Evolutionary conservation across 2,888 invertebrate species (phyloP), one percentile per base, ranked within the genome.

Genomic region (Ctena decussata): DNA sequence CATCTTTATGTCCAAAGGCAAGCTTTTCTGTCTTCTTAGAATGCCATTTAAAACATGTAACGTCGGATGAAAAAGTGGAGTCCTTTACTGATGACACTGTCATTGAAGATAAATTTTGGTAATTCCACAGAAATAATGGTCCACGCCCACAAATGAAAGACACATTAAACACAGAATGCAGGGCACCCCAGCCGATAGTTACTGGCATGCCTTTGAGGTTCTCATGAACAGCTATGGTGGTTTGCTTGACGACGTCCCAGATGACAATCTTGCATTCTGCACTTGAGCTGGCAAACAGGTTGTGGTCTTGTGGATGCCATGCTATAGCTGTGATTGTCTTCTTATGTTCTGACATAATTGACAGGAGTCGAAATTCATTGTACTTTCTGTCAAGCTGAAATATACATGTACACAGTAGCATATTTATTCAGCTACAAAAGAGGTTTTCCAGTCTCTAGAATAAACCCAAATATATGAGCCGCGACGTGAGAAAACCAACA

Each of bases 271-370:
- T 87, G 57, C 93, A 92, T 82, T 96, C 96, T 30, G 93, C 89
- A 65, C 96, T 94, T 35, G 94, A 90, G 77, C 95, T 96, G 39
- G 95, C 96, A 0, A 96, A 86, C 12, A 96, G 86, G 84, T 96
- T 95, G 12, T 92, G 87, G 84, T 95, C 92, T 6, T 90, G 87
- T 0, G 95, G 95, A 81, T 95, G 94, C 96, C 96, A 96, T 27
- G 95, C 92, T 37, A 96, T 93, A 18, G 95, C 94, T 24, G 96
- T 95, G 80, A 96, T 95, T 6, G 96, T 95, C 86, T 96, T 96
- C 83, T 95, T 96, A 89, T 96, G 96, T 77, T 96, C 95, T 6
- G 96, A 95, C 93, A 96, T 94, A 85, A 96, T 96, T 65, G 96
- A 95, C 60, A 95, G 92, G 76, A 96, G 90, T 71, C 93, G 91